phyloP scores from a whole-genome alignment of 2,888 invertebrate species.

The Cheilosia scutellata region DNA sequence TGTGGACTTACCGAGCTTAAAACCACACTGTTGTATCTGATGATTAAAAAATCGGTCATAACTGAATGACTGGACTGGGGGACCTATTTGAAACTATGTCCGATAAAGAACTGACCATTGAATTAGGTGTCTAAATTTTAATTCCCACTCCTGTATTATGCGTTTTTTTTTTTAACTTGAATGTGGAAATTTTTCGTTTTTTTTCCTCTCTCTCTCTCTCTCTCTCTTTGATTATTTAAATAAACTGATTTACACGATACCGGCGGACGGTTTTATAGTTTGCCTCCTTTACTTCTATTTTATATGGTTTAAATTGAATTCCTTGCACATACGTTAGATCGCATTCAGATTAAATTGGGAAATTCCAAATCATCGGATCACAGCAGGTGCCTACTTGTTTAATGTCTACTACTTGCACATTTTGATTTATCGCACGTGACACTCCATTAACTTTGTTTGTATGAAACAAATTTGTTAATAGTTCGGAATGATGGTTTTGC shows the following conservation, averaged over 20 bases:
- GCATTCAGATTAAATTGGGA: background rate
- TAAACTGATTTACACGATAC: slow-evolving; percentile 5
- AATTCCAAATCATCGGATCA: background rate
- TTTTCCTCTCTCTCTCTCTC: too few relatives aligned
- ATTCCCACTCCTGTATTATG: slow-evolving; percentile 16
- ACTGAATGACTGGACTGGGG: too few relatives aligned
- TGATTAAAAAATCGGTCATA: too few relatives aligned
- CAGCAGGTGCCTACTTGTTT: slow-evolving; percentile 5
- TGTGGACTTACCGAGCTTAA: too few relatives aligned
- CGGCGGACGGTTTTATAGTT: background rate
- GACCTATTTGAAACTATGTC: too few relatives aligned
- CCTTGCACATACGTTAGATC: background rate
- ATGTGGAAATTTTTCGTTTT: slow-evolving; percentile 1
- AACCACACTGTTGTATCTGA: too few relatives aligned
- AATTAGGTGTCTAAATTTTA: background rate
- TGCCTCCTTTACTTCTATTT: background rate
- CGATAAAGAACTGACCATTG: too few relatives aligned
- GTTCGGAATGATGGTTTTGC: background rate
- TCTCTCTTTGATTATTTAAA: background rate
- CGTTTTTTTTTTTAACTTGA: too few relatives aligned
- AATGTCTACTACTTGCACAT: background rate
- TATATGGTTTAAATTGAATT: background rate
- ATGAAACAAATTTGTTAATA: background rate
- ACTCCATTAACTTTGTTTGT: background rate
- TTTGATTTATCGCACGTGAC: background rate